These are phyloP conservation scores for Calcarius ornatus DNA, from an alignment of 2,113 vertebrate genomes.

Conservation along the genomic window DNA sequence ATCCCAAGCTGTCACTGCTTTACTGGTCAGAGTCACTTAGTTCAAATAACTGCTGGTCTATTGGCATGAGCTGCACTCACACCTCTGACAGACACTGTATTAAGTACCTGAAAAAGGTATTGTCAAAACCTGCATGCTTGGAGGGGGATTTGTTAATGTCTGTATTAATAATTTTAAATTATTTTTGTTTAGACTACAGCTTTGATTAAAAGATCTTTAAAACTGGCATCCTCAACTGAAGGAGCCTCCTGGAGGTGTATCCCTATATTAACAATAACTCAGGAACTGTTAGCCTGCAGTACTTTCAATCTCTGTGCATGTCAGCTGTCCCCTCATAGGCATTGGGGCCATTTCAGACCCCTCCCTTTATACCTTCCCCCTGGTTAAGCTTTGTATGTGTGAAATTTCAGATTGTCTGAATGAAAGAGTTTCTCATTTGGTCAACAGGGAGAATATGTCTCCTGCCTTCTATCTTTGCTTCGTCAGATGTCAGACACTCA, in stretches of 20 bases:
- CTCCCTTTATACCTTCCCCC: conserved; percentile 63
- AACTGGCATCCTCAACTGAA: neutral
- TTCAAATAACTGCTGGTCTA: neutral
- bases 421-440: conserved; percentile 55
- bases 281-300: neutral
- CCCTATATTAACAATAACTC: neutral
- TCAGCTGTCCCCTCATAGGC: conserved; percentile 62
- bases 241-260: neutral
- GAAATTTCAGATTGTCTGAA: neutral
- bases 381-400: neutral
- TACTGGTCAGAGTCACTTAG: neutral
- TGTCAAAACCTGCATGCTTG: neutral
- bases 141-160: neutral
- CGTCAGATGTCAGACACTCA: conserved; percentile 97
- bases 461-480: conserved; percentile 95
- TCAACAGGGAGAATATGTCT: conserved; percentile 94
- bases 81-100: neutral
- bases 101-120: neutral
- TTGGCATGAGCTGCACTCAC: conserved; percentile 9
- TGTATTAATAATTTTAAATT: neutral
- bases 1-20: neutral
- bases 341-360: conserved; percentile 76
- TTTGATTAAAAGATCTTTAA: neutral
- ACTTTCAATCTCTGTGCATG: conserved; percentile 37
- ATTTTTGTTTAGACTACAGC: neutral